These are phyloP conservation scores for Campoletis raptor DNA, from an alignment of 2,888 invertebrate species.

Conservation along the genomic window DNA sequence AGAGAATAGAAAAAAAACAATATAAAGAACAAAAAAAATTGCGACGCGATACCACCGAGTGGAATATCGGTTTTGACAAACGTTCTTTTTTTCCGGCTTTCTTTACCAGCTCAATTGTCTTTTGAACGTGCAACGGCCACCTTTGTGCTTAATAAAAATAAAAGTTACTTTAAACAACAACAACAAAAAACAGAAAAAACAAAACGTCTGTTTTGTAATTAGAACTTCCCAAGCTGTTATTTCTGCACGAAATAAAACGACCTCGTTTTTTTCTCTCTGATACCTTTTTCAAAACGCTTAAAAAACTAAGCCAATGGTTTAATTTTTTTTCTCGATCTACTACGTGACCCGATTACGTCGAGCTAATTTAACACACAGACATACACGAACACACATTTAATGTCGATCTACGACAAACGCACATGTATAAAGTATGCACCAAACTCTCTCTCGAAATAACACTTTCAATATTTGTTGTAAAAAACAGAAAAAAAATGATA, in stretches of 20 bases:
- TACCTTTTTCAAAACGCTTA: neutral
- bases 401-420: neutral
- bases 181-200: neutral
- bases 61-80: conserved; percentile 36
- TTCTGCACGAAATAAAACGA: neutral
- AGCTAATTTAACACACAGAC: neutral
- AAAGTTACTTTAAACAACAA: neutral
- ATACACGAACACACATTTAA: neutral
- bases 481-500: conserved; percentile 15
- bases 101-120: conserved; percentile 13
- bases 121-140: neutral
- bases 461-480: neutral
- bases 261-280: neutral
- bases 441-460: neutral
- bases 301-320: neutral
- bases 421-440: conserved; percentile 23
- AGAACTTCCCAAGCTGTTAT: neutral
- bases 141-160: neutral
- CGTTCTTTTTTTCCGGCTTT: conserved; percentile 11
- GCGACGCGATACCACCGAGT: conserved; percentile 7
- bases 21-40: conserved; percentile 23
- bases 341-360: neutral
- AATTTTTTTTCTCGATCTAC: neutral
- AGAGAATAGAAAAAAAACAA: neutral
- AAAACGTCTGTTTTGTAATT: neutral